These are phyloP conservation scores for Willowsia nigromaculata DNA, from an alignment of 2,888 invertebrate species.

Conservation along the genomic window DNA sequence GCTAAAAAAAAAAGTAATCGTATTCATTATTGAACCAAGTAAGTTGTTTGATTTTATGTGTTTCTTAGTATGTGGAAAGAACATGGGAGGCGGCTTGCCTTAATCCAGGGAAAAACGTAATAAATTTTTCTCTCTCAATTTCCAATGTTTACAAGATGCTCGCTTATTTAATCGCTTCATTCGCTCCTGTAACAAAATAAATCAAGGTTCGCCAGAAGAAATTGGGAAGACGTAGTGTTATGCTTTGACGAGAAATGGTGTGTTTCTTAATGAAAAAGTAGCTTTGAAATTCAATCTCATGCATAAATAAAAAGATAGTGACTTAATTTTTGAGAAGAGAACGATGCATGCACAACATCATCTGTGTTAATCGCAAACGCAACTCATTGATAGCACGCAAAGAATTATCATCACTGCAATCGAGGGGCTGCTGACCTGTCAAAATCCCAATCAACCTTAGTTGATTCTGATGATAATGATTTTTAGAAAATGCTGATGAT, in stretches of 20 bases:
- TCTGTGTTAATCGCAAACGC: background rate
- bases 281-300: slow-evolving; percentile 46
- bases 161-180: slow-evolving; percentile 47
- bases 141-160: slow-evolving; percentile 36
- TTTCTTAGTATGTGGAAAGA: background rate
- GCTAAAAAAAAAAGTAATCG: slow-evolving; percentile 4
- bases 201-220: slow-evolving; percentile 55
- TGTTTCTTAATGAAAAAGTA: slow-evolving; percentile 43
- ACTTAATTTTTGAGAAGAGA: slow-evolving; percentile 9
- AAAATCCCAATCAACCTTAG: slow-evolving; percentile 63
- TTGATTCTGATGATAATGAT: slow-evolving; percentile 35
- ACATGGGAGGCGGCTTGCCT: background rate
- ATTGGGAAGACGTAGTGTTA: background rate
- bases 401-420: slow-evolving; percentile 18
- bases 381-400: background rate
- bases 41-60: slow-evolving; percentile 51
- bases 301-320: slow-evolving; percentile 18
- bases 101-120: background rate
- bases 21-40: slow-evolving; percentile 28
- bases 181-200: slow-evolving; percentile 33
- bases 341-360: slow-evolving; percentile 12
- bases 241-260: background rate
- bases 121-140: slow-evolving; percentile 40
- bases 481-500: slow-evolving; percentile 35
- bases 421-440: slow-evolving; percentile 59